Evolutionary conservation across 2,888 invertebrate species (phyloP), one percentile per base, ranked within the genome.

Genomic region (Sinhomidia bicolor): DNA sequence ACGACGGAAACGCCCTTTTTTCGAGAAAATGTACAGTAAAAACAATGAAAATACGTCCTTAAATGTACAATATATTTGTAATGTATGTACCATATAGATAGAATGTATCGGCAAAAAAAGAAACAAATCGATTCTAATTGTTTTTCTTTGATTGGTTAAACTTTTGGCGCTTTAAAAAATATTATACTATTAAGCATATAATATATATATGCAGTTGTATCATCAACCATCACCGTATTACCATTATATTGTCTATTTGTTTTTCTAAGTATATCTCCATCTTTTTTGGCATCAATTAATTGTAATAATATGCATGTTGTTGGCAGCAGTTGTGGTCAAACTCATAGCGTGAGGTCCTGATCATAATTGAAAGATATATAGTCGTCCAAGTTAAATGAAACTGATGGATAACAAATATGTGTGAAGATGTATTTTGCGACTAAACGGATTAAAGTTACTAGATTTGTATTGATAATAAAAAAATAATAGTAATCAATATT

Each of bases 1-100:
- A 74, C 47, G 74, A 74, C 74, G 26, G 47, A 47, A 47, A 74
- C 74, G 74, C 74, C 74, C 47, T 74, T 23, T 74, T 47, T 74
- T n/a, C 26, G 36, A 74, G 74, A 47, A 74, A 74, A 47, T 9
- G 74, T 1, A n/a, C n/a, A n/a, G n/a, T 10, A 47, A 14, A 74
- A 74, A 74, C 23, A 17, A 36, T 36, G 41, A 17, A 68, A 68
- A 36, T n/a, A 17, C 12, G 12, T 74, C 74, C 5, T 71, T 20
- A 41, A 71, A 47, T 47, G 51, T 51, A n/a, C n/a, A 1, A 7
- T n/a, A n/a, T n/a, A n/a, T n/a, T n/a, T n/a, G n/a, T n/a, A n/a
- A n/a, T n/a, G n/a, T n/a, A n/a, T n/a, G n/a, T n/a, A n/a, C n/a
- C n/a, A n/a, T n/a, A n/a, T n/a, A n/a, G n/a, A n/a, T n/a, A n/a